Percentiles rank a stretch among this genome's conserved stretches.
These are phyloP conservation scores for Panthera leo DNA, from an alignment of 2,113 vertebrate genomes.

Conservation along the genomic window DNA sequence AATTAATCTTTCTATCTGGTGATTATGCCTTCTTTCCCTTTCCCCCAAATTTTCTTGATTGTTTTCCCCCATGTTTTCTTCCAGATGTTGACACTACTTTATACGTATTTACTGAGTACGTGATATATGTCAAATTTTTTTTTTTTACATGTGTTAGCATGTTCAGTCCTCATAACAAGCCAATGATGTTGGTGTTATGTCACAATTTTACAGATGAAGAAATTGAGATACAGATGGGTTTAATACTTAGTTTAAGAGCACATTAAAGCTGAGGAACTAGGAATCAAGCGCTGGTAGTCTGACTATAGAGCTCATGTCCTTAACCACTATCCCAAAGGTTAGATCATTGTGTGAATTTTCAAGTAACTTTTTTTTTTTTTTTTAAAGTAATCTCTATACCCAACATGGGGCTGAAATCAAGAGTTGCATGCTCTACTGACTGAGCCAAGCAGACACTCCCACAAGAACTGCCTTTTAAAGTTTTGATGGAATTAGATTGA, in stretches of 20 bases:
- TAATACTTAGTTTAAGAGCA: not conserved
- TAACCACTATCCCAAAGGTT: not conserved
- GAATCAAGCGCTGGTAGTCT: not conserved
- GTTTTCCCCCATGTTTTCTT: not conserved
- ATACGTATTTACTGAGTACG: not conserved
- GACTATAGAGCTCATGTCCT: not conserved
- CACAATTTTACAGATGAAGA: not conserved
- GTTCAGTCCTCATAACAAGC: not conserved
- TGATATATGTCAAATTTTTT: not conserved
- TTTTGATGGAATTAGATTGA: not conserved
- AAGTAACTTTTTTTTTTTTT: not conserved
- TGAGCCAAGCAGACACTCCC: not conserved
- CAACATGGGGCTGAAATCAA: not conserved
- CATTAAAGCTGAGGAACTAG: not conserved
- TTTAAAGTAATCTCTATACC: not conserved
- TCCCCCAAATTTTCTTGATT: not conserved
- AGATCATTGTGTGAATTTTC: not conserved
- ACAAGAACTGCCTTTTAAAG: not conserved
- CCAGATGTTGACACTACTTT: not conserved
- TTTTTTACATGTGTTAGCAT: not conserved
- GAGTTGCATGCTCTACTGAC: not conserved
- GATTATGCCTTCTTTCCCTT: not conserved
- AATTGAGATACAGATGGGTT: not conserved
- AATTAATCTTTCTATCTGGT: not conserved
- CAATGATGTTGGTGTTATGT: not conserved